Evolutionary conservation across 2,113 vertebrate species (phyloP), one percentile per base, ranked within the genome.

Genomic region (Noturus placidus): DNA sequence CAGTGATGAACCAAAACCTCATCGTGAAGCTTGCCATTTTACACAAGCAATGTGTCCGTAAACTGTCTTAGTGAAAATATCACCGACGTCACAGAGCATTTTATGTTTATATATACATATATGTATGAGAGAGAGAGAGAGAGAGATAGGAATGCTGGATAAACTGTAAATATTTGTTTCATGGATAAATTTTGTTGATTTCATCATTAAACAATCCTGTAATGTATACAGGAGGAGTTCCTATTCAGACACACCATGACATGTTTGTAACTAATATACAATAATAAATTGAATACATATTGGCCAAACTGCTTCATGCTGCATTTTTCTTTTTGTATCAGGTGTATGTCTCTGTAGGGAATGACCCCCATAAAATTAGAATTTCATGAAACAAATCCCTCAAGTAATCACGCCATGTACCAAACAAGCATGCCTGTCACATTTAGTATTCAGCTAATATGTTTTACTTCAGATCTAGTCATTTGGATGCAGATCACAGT

Each of bases 401-500:
- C 46, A n/a, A 72, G 20, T 84, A 30, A 46, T 61, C 17, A 30
- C 33, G 27, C 17, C 57, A 38, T 56, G 74, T 65, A 63, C 76
- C 14, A 27, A 63, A 35, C 84, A 42, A 15, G 69, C 56, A 33
- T n/a, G n/a, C 42, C 15, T 20, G 76, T 86, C 50, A 54, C n/a
- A n/a, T 57, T 63, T 46, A 56, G 63, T 56, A 30, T 19, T 89
- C 38, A 35, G 5, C 65, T 80, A 22, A 84, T 42, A 57, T 56
- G 27, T 11, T 67, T 30, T 13, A 56, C 65, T 33, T 27, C 30
- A 61, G 17, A 59, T 80, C 65, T 65, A 57, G 38, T 88, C n/a
- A 54, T 84, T 78, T 83, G 59, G 81, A 77, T 77, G n/a, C 85
- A 67, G 25, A 46, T 85, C 69, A 74, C 81, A 76, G 63, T 22